Evolutionary conservation across 2,888 invertebrate species (phyloP).

Genomic region (Lycia hirtaria): DNA sequence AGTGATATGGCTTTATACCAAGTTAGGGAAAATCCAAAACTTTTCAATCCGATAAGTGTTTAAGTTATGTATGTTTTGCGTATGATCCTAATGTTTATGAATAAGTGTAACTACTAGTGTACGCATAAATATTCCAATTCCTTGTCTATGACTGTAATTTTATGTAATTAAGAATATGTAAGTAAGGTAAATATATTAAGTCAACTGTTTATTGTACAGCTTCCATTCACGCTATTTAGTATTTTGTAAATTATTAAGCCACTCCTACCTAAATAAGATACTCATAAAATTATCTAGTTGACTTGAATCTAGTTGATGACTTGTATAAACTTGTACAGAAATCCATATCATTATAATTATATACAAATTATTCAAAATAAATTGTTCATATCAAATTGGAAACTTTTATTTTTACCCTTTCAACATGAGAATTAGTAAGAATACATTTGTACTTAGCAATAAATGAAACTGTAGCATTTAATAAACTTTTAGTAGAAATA

Average conservation of each 20-base stretch:
- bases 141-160: conserved; percentile 75
- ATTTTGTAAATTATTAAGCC: conserved; percentile 81
- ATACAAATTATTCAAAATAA: conserved; percentile 83
- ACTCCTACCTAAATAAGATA: conserved; percentile 78
- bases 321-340: conserved; percentile 84
- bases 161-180: conserved; percentile 36
- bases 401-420: conserved; percentile 50
- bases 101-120: conserved; percentile 60
- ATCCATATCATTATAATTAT: conserved; percentile 82
- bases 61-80: conserved; percentile 40
- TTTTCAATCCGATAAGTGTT: conserved; percentile 33
- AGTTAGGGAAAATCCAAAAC: conserved; percentile 64
- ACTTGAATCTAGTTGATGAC: conserved; percentile 82
- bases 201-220: conserved; percentile 79
- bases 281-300: conserved; percentile 82
- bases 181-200: conserved; percentile 72
- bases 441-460: background rate
- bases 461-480: too few relatives aligned
- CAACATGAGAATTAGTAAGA: background rate
- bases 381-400: conserved; percentile 77
- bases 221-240: conserved; percentile 71
- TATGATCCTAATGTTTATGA: conserved; percentile 43
- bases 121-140: conserved; percentile 71
- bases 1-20: conserved; percentile 76
- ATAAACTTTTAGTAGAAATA: too few relatives aligned